These are phyloP conservation scores for Characodon lateralis DNA, from an alignment of 2,797 vertebrate species.

Conservation along the genomic window DNA sequence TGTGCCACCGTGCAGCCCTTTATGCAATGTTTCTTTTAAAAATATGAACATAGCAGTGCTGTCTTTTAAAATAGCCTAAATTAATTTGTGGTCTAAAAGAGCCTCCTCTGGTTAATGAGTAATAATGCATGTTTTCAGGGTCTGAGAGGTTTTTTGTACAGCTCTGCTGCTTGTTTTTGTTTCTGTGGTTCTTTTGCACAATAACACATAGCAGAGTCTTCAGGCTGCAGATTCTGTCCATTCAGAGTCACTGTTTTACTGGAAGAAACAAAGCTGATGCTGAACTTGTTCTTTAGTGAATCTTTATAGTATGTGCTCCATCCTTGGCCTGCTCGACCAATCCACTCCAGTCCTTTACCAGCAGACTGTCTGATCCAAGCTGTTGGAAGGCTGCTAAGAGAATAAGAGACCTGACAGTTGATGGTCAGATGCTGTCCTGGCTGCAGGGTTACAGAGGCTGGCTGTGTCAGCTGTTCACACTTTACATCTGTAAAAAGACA, in stretches of 20 bases:
- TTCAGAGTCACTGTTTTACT: constrained; percentile 33
- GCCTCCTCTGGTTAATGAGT: not conserved
- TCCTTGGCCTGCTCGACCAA: not conserved
- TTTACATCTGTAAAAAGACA: not conserved
- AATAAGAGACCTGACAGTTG: constrained; percentile 23
- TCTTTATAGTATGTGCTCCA: not conserved
- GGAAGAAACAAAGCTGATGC: not conserved
- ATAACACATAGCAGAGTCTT: constrained; percentile 32
- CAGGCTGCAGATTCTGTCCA: constrained; percentile 32
- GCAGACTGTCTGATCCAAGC: not conserved
- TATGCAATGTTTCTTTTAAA: too few relatives aligned
- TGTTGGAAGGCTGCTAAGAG: not conserved
- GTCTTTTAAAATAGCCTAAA: not conserved
- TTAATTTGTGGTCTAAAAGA: not conserved
- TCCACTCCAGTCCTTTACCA: constrained; percentile 3
- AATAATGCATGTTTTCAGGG: not conserved
- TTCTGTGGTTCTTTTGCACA: constrained; percentile 2
- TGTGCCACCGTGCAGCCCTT: too few relatives aligned
- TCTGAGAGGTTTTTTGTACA: constrained; percentile 18
- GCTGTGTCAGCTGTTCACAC: not conserved
- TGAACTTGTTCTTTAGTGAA: constrained; percentile 15
- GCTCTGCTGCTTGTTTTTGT: not conserved
- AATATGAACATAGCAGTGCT: too few relatives aligned
- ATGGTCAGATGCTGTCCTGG: constrained; percentile 47
- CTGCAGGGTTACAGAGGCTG: not conserved